phyloP scores from a whole-genome alignment of 2,888 invertebrate species.

The Oligia strigilis region DNA sequence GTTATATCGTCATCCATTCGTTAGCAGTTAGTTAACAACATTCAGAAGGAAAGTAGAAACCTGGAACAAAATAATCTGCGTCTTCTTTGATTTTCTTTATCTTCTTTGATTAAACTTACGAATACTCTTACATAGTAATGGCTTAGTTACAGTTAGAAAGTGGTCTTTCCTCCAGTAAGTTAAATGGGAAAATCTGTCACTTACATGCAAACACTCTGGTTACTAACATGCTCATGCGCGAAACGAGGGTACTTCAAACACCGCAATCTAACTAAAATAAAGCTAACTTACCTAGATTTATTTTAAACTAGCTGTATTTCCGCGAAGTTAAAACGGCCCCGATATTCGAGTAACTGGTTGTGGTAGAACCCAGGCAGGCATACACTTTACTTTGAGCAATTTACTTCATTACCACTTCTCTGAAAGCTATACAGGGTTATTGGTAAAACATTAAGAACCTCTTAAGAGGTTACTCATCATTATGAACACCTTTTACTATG shows the following conservation, averaged over 20 bases:
- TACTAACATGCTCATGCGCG: constrained; percentile 16
- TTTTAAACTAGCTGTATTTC: neutral
- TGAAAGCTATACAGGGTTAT: no score
- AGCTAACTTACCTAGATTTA: constrained; percentile 8
- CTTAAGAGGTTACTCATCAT: no score
- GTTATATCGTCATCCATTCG: neutral
- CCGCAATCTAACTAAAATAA: constrained; percentile 20
- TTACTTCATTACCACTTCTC: no score
- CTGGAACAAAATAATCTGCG: neutral
- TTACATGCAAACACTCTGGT: constrained; percentile 24
- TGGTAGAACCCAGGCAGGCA: neutral
- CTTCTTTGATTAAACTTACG: neutral
- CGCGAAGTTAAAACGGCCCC: neutral
- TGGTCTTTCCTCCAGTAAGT: neutral
- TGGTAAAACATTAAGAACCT: no score
- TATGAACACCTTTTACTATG: no score
- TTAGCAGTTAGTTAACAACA: neutral
- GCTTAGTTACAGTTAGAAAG: neutral
- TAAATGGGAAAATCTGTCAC: neutral
- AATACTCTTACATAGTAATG: neutral
- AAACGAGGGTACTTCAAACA: constrained; percentile 23
- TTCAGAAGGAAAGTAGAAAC: neutral
- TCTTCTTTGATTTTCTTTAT: neutral
- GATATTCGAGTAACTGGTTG: no score
- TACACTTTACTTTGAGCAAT: neutral